Evolutionary conservation across 2,797 vertebrate species (phyloP).

Genomic region (Sebastes iracundus): DNA sequence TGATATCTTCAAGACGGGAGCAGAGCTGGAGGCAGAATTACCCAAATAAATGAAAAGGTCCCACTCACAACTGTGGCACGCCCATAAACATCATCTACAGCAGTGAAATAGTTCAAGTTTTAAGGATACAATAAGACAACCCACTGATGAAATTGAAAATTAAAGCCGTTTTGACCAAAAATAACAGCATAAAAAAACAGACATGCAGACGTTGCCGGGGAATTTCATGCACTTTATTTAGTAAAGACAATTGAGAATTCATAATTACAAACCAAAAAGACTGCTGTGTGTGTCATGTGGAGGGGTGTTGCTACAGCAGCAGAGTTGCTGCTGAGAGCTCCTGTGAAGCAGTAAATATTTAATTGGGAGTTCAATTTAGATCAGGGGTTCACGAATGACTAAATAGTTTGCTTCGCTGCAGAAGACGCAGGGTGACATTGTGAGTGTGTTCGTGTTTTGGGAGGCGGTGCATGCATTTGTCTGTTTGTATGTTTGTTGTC

Average conservation of each 20-base stretch:
- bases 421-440: not conserved
- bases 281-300: not conserved
- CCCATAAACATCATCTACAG: not conserved
- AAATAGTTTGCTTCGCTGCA: constrained; percentile 5
- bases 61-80: no score
- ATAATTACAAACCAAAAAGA: not conserved
- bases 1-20: not conserved
- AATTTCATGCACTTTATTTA: not conserved
- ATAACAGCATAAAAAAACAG: not conserved
- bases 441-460: not conserved
- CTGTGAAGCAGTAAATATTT: constrained; percentile 32
- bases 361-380: constrained; percentile 17
- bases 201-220: not conserved
- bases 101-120: not conserved
- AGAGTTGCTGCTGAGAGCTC: constrained; percentile 1
- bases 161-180: not conserved
- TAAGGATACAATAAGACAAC: not conserved
- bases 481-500: no score
- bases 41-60: not conserved
- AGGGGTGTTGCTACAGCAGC: not conserved
- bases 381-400: not conserved
- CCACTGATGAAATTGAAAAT: not conserved
- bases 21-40: not conserved
- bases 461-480: not conserved
- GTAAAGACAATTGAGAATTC: not conserved